These are phyloP conservation scores for Atractosteus spatula DNA, from an alignment of 2,113 vertebrate species.

Conservation along the genomic window DNA sequence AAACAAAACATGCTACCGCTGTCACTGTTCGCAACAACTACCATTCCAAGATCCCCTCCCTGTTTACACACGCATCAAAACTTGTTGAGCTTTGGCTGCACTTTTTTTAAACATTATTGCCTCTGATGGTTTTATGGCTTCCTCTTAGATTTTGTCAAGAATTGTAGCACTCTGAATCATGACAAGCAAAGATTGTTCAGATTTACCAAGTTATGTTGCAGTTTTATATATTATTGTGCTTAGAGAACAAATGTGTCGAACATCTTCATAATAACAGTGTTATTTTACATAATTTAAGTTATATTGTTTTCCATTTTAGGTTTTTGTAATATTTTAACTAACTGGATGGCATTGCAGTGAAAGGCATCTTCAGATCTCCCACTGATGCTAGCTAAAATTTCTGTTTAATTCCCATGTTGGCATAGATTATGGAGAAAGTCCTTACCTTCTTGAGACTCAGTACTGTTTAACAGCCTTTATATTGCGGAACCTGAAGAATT, in stretches of 20 bases:
- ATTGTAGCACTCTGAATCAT: slow-evolving; percentile 60
- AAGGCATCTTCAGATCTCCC: slow-evolving; percentile 53
- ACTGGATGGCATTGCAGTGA: slow-evolving; percentile 68
- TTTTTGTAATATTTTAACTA: slow-evolving; percentile 55
- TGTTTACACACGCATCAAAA: slow-evolving; percentile 54
- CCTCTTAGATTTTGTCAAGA: slow-evolving; percentile 50
- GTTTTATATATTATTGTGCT: slow-evolving; percentile 43
- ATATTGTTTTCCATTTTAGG: slow-evolving; percentile 46
- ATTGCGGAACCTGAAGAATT: slow-evolving; percentile 47
- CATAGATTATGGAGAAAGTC: slow-evolving; percentile 44
- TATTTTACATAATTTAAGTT: slow-evolving; percentile 55
- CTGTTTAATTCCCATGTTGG: slow-evolving; percentile 35
- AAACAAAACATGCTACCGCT: slow-evolving; percentile 38
- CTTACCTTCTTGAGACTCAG: slow-evolving; percentile 35
- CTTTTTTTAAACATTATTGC: slow-evolving; percentile 48
- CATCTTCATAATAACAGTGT: slow-evolving; percentile 68
- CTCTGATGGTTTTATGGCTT: slow-evolving; percentile 65
- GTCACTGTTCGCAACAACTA: slow-evolving; percentile 62
- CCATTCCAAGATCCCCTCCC: slow-evolving; percentile 65
- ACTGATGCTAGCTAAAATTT: slow-evolving; percentile 52
- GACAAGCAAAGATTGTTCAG: slow-evolving; percentile 51
- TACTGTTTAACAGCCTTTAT: slow-evolving; percentile 50
- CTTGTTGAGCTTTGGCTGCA: slow-evolving; percentile 62
- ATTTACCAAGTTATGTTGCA: slow-evolving; percentile 60
- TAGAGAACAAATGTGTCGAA: slow-evolving; percentile 52